Evolutionary conservation across 2,888 invertebrate species (phyloP), one percentile per base, ranked within the genome.

Genomic region (Platypus cylindrus): DNA sequence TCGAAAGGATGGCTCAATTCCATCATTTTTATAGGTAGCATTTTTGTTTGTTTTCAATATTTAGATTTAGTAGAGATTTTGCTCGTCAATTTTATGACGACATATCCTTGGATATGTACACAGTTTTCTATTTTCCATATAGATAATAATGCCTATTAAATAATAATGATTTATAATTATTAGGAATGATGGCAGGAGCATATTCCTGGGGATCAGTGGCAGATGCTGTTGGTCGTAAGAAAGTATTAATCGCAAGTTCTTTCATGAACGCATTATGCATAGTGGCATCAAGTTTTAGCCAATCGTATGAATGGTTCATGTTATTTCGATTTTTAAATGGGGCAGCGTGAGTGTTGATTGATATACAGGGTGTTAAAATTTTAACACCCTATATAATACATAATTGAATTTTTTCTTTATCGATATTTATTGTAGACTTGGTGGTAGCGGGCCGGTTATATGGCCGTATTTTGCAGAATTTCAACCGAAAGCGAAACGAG

Each of bases 401-500:
- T 3, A 11, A 24, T 24, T 7, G 13, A 4, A 16, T 30, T n/a
- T 18, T 4, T 30, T n/a, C n/a, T 18, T n/a, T 13, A n/a, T 8
- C n/a, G n/a, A n/a, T 16, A 30, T 5, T 42, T 41, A 30, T 65
- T 68, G 31, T 62, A 85, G 85, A 45, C 72, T 86, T 49, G 86
- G 86, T 49, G 86, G 86, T 44, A 85, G 83, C 54, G 82, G 90
- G 58, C 91, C 91, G 39, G 89, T 91, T 46, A 86, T 91, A 62
- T 91, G 90, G 85, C 85, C 90, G 14, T 91, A 91, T 64, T 91
- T 87, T 63, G 86, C 87, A 41, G 91, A 91, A 65, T 91, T 91
- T 63, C 90, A 91, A 64, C 89, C 90, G 37, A 87, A 85, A 64
- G 71, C 79, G 48, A 85, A 83, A 58, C 73, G 91, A 48, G 91